A percentile compares a stretch with the other conserved stretches of the same genome.
Evolutionary conservation across 2,113 vertebrate species (phyloP).

Genomic region (Vanacampus margaritifer): DNA sequence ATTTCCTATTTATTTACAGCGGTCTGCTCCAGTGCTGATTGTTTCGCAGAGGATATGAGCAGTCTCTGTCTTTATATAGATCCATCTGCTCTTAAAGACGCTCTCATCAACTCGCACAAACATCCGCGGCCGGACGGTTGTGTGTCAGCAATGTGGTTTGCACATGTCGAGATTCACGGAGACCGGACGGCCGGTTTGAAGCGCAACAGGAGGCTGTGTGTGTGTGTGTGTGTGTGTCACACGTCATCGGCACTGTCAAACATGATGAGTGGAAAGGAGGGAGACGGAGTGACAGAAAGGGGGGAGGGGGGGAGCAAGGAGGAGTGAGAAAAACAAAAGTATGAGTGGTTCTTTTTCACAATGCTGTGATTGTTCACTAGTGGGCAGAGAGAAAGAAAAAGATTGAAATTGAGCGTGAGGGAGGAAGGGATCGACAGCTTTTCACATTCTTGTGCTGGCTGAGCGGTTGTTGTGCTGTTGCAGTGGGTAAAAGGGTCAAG

Average conservation of each 20-base stretch:
- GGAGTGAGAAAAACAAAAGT: constrained; percentile 20
- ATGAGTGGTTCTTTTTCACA: constrained; percentile 44
- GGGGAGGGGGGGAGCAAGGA: not conserved
- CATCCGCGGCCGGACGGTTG: constrained; percentile 33
- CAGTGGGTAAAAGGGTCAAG: constrained; percentile 33
- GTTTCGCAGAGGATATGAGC: constrained; percentile 57
- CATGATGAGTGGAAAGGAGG: constrained; percentile 25
- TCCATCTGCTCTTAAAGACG: constrained; percentile 34
- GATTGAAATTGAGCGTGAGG: constrained; percentile 39
- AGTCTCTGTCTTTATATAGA: constrained; percentile 50
- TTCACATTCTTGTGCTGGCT: constrained; percentile 61
- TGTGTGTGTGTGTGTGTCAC: constrained; percentile 50
- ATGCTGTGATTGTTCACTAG: constrained; percentile 53
- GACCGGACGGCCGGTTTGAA: constrained; percentile 49
- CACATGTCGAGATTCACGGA: constrained; percentile 45
- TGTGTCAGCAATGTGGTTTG: constrained; percentile 27
- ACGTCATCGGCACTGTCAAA: constrained; percentile 58
- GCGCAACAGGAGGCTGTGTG: constrained; percentile 30
- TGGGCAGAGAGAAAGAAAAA: constrained; percentile 40
- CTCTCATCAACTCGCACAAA: constrained; percentile 26
- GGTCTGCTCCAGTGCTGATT: constrained; percentile 41
- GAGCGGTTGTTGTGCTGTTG: constrained; percentile 59
- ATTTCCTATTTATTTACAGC: constrained; percentile 57
- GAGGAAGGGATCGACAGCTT: constrained; percentile 36
- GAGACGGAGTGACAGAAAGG: constrained; percentile 8